A percentile compares a stretch with the other conserved stretches of the same genome.
These are phyloP conservation scores for Periophthalmus modestus DNA, from an alignment of 2,113 vertebrate species.

Conservation along the genomic window DNA sequence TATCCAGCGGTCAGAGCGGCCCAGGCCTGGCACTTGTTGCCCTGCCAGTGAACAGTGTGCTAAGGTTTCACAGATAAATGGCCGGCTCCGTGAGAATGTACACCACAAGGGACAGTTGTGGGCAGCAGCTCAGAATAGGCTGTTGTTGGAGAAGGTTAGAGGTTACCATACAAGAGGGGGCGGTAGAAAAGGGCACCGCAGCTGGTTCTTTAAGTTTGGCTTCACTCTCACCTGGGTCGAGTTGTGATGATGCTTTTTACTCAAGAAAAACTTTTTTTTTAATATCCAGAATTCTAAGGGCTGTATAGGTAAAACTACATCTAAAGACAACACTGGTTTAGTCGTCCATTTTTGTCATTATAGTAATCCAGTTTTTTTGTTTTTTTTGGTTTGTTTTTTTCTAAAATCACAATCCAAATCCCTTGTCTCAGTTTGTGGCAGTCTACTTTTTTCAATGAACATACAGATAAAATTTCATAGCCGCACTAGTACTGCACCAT, in stretches of 20 bases:
- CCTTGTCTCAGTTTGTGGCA: no score
- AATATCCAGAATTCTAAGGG: not conserved
- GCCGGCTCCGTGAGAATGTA: constrained; percentile 48
- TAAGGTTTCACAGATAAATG: constrained; percentile 67
- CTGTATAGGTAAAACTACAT: not conserved
- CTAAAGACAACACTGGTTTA: not conserved
- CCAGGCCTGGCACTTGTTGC: constrained; percentile 57
- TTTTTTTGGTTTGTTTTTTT: no score
- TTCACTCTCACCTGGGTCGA: constrained; percentile 22
- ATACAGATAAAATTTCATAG: not conserved
- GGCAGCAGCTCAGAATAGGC: constrained; percentile 50
- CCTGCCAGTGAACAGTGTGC: constrained; percentile 40
- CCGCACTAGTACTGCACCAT: not conserved
- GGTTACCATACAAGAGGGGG: constrained; percentile 28
- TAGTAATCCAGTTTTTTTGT: no score
- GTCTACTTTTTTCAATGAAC: not conserved
- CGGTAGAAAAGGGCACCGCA: constrained; percentile 24
- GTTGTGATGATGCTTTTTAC: not conserved
- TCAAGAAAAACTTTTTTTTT: not conserved
- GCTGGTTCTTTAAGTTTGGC: constrained; percentile 23
- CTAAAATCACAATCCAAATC: no score
- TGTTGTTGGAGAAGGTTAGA: constrained; percentile 58
- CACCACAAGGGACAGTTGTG: constrained; percentile 38
- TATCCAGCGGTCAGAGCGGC: constrained; percentile 47
- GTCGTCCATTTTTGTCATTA: no score